phyloP scores from a whole-genome alignment of 2,888 invertebrate genomes.

The Plusia festucae region DNA sequence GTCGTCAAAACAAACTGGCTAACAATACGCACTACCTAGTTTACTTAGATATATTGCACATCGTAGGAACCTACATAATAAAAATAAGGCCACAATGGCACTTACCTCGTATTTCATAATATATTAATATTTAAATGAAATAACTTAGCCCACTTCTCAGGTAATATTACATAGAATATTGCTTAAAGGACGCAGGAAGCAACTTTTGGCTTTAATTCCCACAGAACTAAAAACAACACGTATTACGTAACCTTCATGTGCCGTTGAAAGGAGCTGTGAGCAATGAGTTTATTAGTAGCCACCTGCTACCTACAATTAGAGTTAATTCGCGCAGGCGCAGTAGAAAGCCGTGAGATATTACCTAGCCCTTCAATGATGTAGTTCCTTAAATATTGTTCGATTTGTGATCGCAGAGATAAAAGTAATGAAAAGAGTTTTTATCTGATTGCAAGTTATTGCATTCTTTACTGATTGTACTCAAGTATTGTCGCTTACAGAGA shows the following conservation, averaged over 20 bases:
- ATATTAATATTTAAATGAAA: background rate
- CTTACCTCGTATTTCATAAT: background rate
- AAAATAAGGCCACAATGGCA: background rate
- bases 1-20: background rate
- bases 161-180: background rate
- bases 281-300: constrained; percentile 58
- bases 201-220: constrained; percentile 24
- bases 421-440: constrained; percentile 12
- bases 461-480: constrained; percentile 9
- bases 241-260: constrained; percentile 46
- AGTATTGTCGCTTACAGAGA: constrained; percentile 19
- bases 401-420: constrained; percentile 20
- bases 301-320: constrained; percentile 64
- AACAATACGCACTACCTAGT: background rate
- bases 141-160: background rate
- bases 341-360: constrained; percentile 67
- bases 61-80: background rate
- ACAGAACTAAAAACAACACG: constrained; percentile 32
- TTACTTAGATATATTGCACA: background rate
- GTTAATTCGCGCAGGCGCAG: constrained; percentile 52
- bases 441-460: constrained; percentile 19
- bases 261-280: constrained; percentile 51
- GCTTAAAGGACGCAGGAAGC: constrained; percentile 24
- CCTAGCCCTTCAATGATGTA: constrained; percentile 43
- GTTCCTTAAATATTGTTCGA: constrained; percentile 25